A percentile compares a stretch with the other conserved stretches of the same genome.
Evolutionary conservation across 2,888 invertebrate species (phyloP).

Genomic region (Hydrotaea cyrtoneurina): DNA sequence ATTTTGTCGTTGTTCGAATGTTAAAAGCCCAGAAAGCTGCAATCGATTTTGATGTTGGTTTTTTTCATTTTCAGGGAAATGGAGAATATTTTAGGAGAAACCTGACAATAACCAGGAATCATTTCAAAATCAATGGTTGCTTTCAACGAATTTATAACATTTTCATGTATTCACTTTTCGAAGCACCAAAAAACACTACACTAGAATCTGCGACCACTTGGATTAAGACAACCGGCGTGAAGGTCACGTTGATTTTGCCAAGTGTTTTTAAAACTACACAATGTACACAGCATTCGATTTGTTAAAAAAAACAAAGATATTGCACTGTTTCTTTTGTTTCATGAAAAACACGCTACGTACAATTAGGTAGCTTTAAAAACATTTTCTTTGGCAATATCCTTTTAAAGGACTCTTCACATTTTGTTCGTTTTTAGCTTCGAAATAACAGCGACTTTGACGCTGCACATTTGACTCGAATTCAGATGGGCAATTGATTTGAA

Average conservation of each 20-base stretch:
- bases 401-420: not conserved
- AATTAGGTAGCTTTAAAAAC: conserved; percentile 47
- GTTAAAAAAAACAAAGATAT: not conserved
- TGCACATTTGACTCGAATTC: not conserved
- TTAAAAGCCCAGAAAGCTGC: conserved; percentile 45
- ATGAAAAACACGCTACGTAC: conserved; percentile 22
- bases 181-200: not conserved
- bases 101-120: not conserved
- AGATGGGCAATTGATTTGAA: conserved; percentile 4
- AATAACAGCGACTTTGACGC: not conserved
- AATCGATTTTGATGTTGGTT: conserved; percentile 35
- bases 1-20: conserved; percentile 13
- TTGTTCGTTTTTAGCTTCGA: not conserved
- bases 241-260: conserved; percentile 29
- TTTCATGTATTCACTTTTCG: not conserved
- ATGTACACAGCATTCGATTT: conserved; percentile 37
- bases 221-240: too few species aligned
- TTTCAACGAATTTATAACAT: conserved; percentile 45
- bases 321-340: too few species aligned
- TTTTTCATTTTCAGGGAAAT: not conserved
- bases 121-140: conserved; percentile 43
- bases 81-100: not conserved
- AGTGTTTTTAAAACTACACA: conserved; percentile 44
- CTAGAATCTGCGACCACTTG: not conserved
- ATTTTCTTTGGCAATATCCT: not conserved